Conservation (phyloP, 2,797 vertebrate species). For the Syngnathus rostellatus region DNA sequence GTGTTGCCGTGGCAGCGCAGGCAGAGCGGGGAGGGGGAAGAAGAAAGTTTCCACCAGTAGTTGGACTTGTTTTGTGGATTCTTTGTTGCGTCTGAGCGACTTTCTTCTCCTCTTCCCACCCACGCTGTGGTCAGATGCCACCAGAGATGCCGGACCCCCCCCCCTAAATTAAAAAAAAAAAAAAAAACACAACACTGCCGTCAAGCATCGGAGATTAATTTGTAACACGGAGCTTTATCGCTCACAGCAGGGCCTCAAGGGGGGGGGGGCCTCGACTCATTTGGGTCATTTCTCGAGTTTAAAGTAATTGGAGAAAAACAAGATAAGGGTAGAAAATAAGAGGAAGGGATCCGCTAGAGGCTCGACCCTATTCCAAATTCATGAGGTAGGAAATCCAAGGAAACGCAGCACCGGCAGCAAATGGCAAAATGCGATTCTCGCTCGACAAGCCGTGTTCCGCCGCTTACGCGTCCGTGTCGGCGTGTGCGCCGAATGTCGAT, state of each 20-base stretch:
- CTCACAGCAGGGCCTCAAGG: background rate
- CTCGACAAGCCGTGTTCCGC: background rate
- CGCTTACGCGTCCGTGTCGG: background rate
- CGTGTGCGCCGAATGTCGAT: slow-evolving; percentile 11
- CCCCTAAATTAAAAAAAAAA: background rate
- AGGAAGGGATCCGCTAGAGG: slow-evolving; percentile 19
- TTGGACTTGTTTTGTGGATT: background rate
- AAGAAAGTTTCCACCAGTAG: background rate
- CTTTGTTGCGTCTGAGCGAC: background rate
- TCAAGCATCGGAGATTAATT: background rate
- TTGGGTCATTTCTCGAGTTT: background rate
- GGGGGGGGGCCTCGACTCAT: background rate
- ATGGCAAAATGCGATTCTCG: background rate
- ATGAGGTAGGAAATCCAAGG: slow-evolving; percentile 36
- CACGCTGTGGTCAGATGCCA: slow-evolving; percentile 1
- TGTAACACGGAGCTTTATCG: background rate
- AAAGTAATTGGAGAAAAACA: slow-evolving; percentile 2
- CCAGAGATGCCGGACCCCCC: background rate
- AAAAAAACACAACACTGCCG: background rate
- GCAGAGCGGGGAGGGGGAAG: background rate
- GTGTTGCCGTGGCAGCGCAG: background rate
- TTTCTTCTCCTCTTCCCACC: background rate
- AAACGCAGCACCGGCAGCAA: slow-evolving; percentile 24
- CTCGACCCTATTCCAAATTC: slow-evolving; percentile 35
- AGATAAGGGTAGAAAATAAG: background rate